These are phyloP conservation scores for Climacteris rufus DNA, from an alignment of 2,113 vertebrate species.

Conservation along the genomic window DNA sequence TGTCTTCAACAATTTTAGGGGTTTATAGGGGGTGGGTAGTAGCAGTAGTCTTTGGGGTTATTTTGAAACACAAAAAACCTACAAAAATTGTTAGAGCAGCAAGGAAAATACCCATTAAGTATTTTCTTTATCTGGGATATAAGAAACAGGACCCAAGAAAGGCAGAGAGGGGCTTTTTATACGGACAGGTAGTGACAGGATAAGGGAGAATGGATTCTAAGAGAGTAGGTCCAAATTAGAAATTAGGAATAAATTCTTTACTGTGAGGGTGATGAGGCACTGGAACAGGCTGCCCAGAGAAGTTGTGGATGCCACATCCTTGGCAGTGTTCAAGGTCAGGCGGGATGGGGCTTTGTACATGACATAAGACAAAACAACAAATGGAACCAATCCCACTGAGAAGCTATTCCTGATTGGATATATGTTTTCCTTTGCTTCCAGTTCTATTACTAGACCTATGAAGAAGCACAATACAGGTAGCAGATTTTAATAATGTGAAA, in stretches of 20 bases:
- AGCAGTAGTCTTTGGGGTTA: accelerated
- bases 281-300: neutral
- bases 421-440: neutral
- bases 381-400: neutral
- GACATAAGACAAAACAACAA: neutral
- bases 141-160: neutral
- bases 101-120: neutral
- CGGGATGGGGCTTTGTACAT: neutral
- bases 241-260: neutral
- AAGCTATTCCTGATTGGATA: neutral
- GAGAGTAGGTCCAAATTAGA: neutral
- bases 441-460: neutral
- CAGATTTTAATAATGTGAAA: neutral
- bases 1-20: neutral
- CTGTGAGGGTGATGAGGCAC: neutral
- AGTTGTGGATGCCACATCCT: neutral
- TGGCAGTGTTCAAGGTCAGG: no score
- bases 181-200: neutral
- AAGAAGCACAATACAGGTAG: neutral
- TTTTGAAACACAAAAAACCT: accelerated
- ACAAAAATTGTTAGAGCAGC: neutral
- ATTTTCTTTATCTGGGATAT: neutral
- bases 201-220: neutral
- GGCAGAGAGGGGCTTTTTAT: neutral
- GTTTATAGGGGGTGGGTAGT: accelerated